A percentile compares a stretch with the other conserved stretches of the same genome.
Conservation (phyloP, 2,113 vertebrate genomes). For the Pardalotus punctatus region DNA sequence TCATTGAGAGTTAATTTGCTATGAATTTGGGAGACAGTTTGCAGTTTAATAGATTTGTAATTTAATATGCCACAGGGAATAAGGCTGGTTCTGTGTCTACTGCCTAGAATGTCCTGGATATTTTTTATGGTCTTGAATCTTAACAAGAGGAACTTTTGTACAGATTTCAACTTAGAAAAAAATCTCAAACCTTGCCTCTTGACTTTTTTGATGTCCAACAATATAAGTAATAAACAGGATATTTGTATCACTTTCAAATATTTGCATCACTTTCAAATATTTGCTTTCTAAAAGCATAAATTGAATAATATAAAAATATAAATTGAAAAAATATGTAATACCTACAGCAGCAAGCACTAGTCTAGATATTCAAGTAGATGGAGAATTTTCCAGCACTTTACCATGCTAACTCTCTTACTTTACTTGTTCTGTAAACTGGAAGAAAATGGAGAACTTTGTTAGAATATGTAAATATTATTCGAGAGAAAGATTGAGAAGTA, state of each 20-base stretch:
- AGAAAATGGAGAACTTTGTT: not conserved
- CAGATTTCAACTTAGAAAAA: not conserved
- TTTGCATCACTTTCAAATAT: not conserved
- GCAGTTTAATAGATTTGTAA: not conserved
- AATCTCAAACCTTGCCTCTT: not conserved
- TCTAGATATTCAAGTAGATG: not conserved
- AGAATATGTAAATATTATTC: not conserved
- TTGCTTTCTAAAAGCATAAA: not conserved
- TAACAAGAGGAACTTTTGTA: not conserved
- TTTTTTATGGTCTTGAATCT: not conserved
- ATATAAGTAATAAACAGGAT: not conserved
- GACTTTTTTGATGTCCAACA: not conserved
- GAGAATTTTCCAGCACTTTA: not conserved
- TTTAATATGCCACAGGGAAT: not conserved
- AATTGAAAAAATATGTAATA: not conserved
- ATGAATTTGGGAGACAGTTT: not conserved
- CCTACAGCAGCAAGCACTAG: not conserved
- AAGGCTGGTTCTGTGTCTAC: not conserved
- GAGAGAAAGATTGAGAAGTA: not conserved
- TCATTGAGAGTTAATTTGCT: not conserved
- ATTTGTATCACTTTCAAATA: not conserved
- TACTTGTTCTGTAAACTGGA: not conserved
- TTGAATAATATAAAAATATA: not conserved
- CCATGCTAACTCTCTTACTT: not conserved
- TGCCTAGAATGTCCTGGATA: not conserved